These are phyloP conservation scores for Pammene aurita DNA, from an alignment of 2,888 invertebrate genomes.

Conservation along the genomic window DNA sequence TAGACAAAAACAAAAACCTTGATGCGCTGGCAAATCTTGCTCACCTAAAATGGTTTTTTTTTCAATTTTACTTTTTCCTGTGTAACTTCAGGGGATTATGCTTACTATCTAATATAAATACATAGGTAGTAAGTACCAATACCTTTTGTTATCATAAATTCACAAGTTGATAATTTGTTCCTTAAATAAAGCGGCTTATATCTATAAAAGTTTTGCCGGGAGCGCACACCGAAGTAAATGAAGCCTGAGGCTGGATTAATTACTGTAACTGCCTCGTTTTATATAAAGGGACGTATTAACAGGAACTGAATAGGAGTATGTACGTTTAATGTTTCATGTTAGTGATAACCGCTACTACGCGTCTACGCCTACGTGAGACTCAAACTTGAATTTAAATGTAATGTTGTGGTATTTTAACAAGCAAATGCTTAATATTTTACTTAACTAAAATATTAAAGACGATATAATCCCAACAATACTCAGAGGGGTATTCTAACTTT, in stretches of 20 bases:
- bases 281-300: constrained; percentile 15
- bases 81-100: no score
- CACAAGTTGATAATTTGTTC: constrained; percentile 15
- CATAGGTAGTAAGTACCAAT: no score
- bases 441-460: background rate
- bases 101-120: no score
- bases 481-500: no score
- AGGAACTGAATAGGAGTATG: background rate
- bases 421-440: background rate
- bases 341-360: background rate
- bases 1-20: no score
- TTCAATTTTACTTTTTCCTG: no score
- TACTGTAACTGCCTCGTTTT: constrained; percentile 17
- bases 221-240: constrained; percentile 20
- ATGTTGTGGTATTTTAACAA: constrained; percentile 2
- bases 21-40: no score
- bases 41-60: no score
- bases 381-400: background rate
- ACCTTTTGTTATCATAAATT: background rate
- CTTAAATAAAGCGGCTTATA: constrained; percentile 23
- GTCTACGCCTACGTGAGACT: background rate
- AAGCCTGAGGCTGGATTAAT: constrained; percentile 23
- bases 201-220: constrained; percentile 17
- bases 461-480: no score
- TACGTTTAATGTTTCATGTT: background rate